Evolutionary conservation across 2,113 vertebrate species (phyloP).

Genomic region (Craseonycteris thonglongyai): DNA sequence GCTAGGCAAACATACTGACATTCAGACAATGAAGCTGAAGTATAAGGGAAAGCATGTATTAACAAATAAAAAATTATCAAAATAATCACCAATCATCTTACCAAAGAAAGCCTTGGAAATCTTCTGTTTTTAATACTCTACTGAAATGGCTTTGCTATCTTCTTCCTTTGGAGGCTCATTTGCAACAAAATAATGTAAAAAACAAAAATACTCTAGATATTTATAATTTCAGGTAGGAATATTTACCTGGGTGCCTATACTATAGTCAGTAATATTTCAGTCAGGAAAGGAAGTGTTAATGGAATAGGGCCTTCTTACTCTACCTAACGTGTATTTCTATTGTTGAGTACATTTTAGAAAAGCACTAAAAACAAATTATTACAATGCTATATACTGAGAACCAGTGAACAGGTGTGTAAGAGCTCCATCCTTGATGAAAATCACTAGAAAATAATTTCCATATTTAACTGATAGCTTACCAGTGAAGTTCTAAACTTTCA

Average conservation of each 20-base stretch:
- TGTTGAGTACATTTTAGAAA: conserved; percentile 17
- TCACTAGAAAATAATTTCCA: conserved; percentile 8
- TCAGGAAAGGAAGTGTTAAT: conserved; percentile 28
- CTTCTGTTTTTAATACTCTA: conserved; percentile 16
- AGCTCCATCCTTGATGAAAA: conserved; percentile 12
- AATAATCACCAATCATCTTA: conserved; percentile 26
- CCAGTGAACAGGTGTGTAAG: not conserved
- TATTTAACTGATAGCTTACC: not conserved
- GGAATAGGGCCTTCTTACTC: not conserved
- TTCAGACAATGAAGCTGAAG: not conserved
- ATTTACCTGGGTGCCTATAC: conserved; percentile 8
- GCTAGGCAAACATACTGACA: not conserved
- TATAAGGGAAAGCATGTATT: not conserved
- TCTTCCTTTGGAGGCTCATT: not conserved
- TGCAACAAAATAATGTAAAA: conserved; percentile 32
- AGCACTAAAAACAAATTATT: conserved; percentile 35
- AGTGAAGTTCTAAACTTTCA: conserved; percentile 3
- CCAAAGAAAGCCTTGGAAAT: conserved; percentile 27
- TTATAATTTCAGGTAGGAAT: conserved; percentile 1
- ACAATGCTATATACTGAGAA: not conserved
- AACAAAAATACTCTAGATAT: conserved; percentile 19
- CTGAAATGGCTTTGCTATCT: not conserved
- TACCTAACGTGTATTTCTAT: not conserved
- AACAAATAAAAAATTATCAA: not conserved
- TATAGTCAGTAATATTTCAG: conserved; percentile 26